phyloP scores from a whole-genome alignment of 92 coral and sea anemone species.

The Parazoanthus atlanticus region DNA sequence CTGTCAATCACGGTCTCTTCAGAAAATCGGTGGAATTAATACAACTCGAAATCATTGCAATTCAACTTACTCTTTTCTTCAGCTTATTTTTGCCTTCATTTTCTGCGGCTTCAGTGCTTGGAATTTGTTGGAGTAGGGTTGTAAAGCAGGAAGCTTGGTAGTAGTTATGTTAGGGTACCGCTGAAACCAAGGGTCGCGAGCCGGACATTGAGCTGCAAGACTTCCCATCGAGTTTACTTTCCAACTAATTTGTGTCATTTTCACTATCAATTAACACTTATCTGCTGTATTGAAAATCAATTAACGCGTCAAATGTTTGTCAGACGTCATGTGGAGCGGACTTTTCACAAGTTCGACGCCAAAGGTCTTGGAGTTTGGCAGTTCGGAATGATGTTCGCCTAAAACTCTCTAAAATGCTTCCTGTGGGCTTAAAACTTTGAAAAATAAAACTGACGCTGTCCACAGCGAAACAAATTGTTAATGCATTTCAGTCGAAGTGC shows the following conservation, averaged over 20 bases:
- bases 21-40: slow-evolving; percentile 52
- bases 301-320: slow-evolving; percentile 67
- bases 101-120: background rate
- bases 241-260: slow-evolving; percentile 60
- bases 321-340: slow-evolving; percentile 48
- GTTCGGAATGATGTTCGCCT: slow-evolving; percentile 11
- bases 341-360: slow-evolving; percentile 67
- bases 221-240: slow-evolving; percentile 42
- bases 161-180: background rate
- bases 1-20: slow-evolving; percentile 61
- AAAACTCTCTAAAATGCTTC: slow-evolving; percentile 29
- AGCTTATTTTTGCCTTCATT: background rate
- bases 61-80: background rate
- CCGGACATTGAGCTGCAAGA: background rate
- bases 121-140: background rate
- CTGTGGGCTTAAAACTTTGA: background rate
- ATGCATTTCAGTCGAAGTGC: background rate
- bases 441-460: background rate
- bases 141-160: background rate
- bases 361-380: slow-evolving; percentile 59
- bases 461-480: background rate
- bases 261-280: slow-evolving; percentile 78
- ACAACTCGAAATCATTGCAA: background rate
- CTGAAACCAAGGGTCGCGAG: background rate
- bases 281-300: slow-evolving; percentile 66